Evolutionary conservation across 2,797 vertebrate genomes (phyloP), one percentile per base, ranked within the genome.

Genomic region (Oryzias sinensis): DNA sequence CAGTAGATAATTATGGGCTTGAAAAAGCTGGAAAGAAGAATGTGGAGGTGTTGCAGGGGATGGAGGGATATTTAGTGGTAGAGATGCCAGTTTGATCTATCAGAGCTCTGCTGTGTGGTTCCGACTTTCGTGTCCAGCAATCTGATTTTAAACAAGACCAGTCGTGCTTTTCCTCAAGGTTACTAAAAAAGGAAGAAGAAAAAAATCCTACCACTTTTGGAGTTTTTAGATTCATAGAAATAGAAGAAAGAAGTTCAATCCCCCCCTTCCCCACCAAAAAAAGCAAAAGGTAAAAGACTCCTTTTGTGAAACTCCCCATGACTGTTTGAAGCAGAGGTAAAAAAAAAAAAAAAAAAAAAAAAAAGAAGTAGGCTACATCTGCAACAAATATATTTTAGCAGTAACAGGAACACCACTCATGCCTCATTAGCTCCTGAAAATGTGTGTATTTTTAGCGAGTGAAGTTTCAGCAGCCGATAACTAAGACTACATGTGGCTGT

Each of bases 21-120:
- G 70, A 82, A 61, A 61, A 62, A 65, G 81, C 72, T 70, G 59
- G 53, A 72, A 82, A 53, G 73, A 50, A 76, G 64, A 75, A 65
- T 74, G 59, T 82, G 76, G 77, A 75, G 79, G 29, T 51, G 60
- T 71, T 45, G 49, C 41, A 6, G 41, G 56, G 56, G 17, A 61
- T 52, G 69, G 65, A 53, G 42, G 49, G 48, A 56, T 52, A 51
- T 65, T 53, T 53, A 54, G 44, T 58, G 59, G 63, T 62, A 64
- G 62, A 44, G 33, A 53, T 77, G 69, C 60, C 68, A 65, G 71
- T 79, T 54, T 76, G 58, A 82, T 70, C 72, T 74, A 81, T 71
- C 62, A 54, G 0, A 77, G 78, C 68, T 63, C 65, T 48, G 70
- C 9, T 37, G 33, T 37, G 33, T 37, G 3, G 33, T 11, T 33